Base-by-base conservation (phyloP, 2,797 vertebrate species). In the Cossypha polioptera region DNA sequence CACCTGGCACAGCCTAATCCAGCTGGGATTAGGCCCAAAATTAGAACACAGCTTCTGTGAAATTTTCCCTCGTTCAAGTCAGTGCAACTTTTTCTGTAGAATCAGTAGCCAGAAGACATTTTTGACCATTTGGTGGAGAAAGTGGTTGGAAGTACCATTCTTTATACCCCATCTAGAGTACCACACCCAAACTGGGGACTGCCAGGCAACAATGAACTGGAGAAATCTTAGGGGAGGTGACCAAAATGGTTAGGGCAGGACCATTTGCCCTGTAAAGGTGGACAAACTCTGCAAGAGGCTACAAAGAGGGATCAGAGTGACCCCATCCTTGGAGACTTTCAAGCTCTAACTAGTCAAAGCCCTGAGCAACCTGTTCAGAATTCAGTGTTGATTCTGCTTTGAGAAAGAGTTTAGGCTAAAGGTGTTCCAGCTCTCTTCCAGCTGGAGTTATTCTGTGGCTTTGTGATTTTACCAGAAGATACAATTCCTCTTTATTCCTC, bases 1-100 rank as follows among this genome's bases (percentile, higher is more conserved):
- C 10, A 43, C 7, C 47, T 40, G 28, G 24, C 2, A 22, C 2
- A 7, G 12, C 28, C 38, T 36, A 48, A 66, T 18, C 16, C 42
- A 67, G 16, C 3, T 50, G n/a, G 38, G 13, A 14, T 61, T 61
- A 48, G 31, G 36, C 24, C 16, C 10, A 40, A 74, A 74, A 28
- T 53, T 48, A 20, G 9, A 14, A 53, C 45, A 12, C 17, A 78
- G 3, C 1, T 11, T 17, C 20, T 21, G 17, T 18, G 63, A 67
- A 67, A 3, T 59, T 62, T 50, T 59, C 7, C 18, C 25, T 58
- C 0, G 0, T 4, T 73, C 31, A 47, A 58, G 16, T 31, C 19
- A 35, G 11, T 8, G 19, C 15, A n/a, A 40, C 14, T 91, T 81
- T 71, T 74, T 14, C 43, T 2, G 0, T 31, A 21, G 7, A 40